These are phyloP conservation scores for Hemicordylus capensis DNA, from an alignment of 2,113 vertebrate genomes.

Conservation along the genomic window DNA sequence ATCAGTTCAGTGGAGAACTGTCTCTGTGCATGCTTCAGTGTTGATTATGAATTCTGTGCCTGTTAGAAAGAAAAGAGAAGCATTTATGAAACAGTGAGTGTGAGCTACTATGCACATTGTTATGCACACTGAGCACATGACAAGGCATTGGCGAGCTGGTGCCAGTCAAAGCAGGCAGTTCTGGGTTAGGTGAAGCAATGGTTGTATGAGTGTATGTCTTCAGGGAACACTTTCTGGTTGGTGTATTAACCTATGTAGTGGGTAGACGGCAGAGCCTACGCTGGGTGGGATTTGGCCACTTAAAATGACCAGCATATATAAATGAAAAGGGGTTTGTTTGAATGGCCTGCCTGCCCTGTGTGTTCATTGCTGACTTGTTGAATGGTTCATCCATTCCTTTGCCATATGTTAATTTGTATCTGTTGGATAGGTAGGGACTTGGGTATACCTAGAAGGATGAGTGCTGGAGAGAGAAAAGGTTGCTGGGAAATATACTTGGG, in stretches of 20 bases:
- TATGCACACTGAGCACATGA: too few species aligned
- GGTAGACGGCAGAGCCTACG: too few species aligned
- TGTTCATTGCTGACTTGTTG: background rate
- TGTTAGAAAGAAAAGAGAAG: background rate
- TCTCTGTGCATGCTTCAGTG: background rate
- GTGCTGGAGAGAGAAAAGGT: background rate
- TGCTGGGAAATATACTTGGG: background rate
- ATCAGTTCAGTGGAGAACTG: background rate
- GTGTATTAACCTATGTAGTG: background rate
- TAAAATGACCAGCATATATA: too few species aligned
- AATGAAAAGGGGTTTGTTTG: background rate
- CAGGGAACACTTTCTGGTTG: background rate
- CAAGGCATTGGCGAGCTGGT: background rate
- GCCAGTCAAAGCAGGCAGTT: background rate
- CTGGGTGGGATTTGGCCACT: too few species aligned
- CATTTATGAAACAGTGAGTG: background rate
- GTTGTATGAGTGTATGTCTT: background rate
- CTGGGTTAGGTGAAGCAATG: background rate
- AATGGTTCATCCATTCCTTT: background rate
- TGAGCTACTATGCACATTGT: background rate
- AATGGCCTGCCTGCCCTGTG: background rate
- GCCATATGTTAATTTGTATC: background rate
- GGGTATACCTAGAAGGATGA: background rate
- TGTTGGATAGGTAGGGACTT: background rate
- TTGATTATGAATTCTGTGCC: background rate